These are phyloP conservation scores for Odontamblyopus rebecca DNA, from an alignment of 2,797 vertebrate species.

Conservation along the genomic window DNA sequence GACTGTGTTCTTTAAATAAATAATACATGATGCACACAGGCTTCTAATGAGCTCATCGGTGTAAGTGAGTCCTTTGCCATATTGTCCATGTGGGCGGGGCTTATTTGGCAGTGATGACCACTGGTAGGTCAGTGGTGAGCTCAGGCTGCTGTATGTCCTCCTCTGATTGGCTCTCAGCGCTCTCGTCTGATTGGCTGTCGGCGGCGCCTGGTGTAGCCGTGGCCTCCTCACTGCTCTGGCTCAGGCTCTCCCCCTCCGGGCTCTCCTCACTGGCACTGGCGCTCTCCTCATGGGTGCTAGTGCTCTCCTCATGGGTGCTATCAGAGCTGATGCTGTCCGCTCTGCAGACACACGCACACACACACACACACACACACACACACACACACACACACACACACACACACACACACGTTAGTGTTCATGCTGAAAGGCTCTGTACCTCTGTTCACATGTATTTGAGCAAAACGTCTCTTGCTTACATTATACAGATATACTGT, in stretches of 20 bases:
- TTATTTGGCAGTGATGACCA: slow-evolving; percentile 75
- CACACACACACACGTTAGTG: not conserved
- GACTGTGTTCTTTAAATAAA: not conserved
- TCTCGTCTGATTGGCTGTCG: slow-evolving; percentile 71
- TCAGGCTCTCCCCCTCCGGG: slow-evolving; percentile 62
- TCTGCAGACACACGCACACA: not conserved
- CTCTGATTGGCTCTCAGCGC: slow-evolving; percentile 58
- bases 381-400: too few species aligned
- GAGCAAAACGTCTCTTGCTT: too few species aligned
- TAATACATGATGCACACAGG: slow-evolving; percentile 1
- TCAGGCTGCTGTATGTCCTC: slow-evolving; percentile 42
- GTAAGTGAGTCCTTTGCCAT: not conserved
- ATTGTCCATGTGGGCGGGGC: slow-evolving; percentile 2
- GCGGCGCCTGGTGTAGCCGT: slow-evolving; percentile 66
- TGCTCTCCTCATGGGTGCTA: slow-evolving; percentile 16
- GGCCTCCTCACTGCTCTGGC: slow-evolving; percentile 78
- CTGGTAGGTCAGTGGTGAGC: slow-evolving; percentile 45
- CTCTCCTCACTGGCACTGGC: slow-evolving; percentile 56
- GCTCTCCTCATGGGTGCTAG: slow-evolving; percentile 22
- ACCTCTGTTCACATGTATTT: too few species aligned
- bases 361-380: too few species aligned
- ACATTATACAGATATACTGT: too few species aligned
- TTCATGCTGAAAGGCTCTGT: too few species aligned
- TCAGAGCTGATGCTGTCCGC: not conserved
- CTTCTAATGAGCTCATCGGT: not conserved